Evolutionary conservation across 2,888 invertebrate genomes (phyloP), one percentile per base, ranked within the genome.

Genomic region (Cephonodes hylas): DNA sequence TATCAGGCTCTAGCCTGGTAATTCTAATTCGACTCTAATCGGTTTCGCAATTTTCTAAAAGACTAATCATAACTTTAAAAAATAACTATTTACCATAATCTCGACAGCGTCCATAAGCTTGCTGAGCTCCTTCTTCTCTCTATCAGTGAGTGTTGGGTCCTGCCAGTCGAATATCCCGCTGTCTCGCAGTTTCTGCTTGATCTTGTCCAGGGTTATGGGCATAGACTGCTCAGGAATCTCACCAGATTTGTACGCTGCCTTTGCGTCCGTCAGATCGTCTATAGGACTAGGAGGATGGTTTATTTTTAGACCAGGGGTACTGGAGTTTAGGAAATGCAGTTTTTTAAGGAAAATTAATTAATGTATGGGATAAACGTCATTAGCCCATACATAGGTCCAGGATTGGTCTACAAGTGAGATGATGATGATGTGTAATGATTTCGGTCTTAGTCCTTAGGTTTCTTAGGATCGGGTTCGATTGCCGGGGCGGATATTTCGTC

Each of bases 91-190:
- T 60, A 91, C 91, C 89, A 89, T 88, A 61, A 91, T 85, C 62
- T 89, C 86, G 1, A 91, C 78, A 6, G 86, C 82, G 1, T 88
- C 86, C 25, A 85, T 90, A 45, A 91, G 64, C 61, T 86, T 88
- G 4, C 58, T 74, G 60, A 90, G 61, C 53, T 91, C 89, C 44
- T 89, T 89, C 63, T 66, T 84, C 74, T 91, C 88, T 1, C 73
- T 69, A 0, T 79, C 79, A 0, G 63, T 80, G 1, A 91, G 71
- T 0, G 58, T 68, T 0, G 66, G 65, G 42, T 81, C 80, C 6
- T 83, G 62, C 59, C 63, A 73, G 69, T 89, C 73, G 67, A 90
- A 88, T 1, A 91, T 77, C 1, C 80, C 83, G 58, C 74, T 80
- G 25, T 88, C 85, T 34, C 76, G 84, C 27, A 91, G 67, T 61